phyloP scores from a whole-genome alignment of 2,113 vertebrate species.

The Lasiurus cinereus region DNA sequence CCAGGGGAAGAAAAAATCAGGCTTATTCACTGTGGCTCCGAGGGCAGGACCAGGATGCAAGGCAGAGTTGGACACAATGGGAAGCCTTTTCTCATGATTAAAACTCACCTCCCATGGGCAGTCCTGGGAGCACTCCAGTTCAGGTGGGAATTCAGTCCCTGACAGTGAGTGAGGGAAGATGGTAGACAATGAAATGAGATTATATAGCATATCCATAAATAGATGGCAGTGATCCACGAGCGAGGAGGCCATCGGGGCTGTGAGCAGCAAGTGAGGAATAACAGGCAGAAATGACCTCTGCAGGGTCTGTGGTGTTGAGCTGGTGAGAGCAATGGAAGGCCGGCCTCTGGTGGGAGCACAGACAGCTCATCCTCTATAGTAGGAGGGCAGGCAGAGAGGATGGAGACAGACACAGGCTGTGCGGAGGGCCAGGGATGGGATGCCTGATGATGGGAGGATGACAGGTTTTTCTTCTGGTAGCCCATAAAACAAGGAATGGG shows the following conservation, averaged over 20 bases:
- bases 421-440: too few species aligned
- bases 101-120: background rate
- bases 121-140: background rate
- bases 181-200: background rate
- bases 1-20: background rate
- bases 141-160: too few species aligned
- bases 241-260: accelerated
- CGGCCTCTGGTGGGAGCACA: too few species aligned
- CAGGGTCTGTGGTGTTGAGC: background rate
- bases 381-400: too few species aligned
- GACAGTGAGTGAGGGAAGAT: background rate
- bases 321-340: too few species aligned
- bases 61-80: background rate
- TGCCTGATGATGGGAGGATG: too few species aligned
- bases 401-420: too few species aligned
- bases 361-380: too few species aligned
- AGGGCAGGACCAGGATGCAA: background rate
- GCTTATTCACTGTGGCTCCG: background rate
- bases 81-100: background rate
- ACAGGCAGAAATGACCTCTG: background rate
- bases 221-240: background rate
- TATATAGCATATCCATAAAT: background rate
- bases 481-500: background rate
- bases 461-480: background rate
- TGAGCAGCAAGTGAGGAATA: background rate